Conservation (phyloP, 1,140 invertebrate species). For the Mesaphorura yosii region DNA sequence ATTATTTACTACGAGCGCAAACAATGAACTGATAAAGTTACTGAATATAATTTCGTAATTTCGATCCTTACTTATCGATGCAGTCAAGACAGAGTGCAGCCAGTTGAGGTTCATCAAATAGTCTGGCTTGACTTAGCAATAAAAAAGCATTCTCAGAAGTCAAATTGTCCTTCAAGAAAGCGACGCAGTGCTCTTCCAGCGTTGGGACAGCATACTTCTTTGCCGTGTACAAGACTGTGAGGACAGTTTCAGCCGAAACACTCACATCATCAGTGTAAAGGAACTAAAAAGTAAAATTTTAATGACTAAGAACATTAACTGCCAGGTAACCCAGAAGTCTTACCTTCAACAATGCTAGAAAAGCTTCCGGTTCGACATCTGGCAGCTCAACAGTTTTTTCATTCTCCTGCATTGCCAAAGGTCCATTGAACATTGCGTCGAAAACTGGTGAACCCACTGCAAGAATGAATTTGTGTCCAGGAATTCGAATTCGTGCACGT, state of each 20-base stretch:
- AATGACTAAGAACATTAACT: slow-evolving; percentile 54
- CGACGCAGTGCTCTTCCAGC: slow-evolving; percentile 78
- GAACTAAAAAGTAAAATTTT: slow-evolving; percentile 16
- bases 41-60: slow-evolving; percentile 47
- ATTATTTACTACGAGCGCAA: slow-evolving; percentile 55
- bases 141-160: slow-evolving; percentile 85
- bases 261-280: slow-evolving; percentile 28
- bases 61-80: slow-evolving; percentile 38
- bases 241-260: slow-evolving; percentile 19
- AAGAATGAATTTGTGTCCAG: slow-evolving; percentile 72
- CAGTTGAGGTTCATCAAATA: slow-evolving; percentile 83
- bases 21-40: slow-evolving; percentile 28
- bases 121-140: slow-evolving; percentile 71
- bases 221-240: slow-evolving; percentile 43
- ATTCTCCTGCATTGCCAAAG: slow-evolving; percentile 13
- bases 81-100: slow-evolving; percentile 21
- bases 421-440: slow-evolving; percentile 24
- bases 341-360: slow-evolving; percentile 21
- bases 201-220: slow-evolving; percentile 88
- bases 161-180: slow-evolving; percentile 78
- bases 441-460: slow-evolving; percentile 50
- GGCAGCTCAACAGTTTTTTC: slow-evolving; percentile 46
- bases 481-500: slow-evolving; percentile 43
- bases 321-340: slow-evolving; percentile 61
- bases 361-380: slow-evolving; percentile 36